phyloP scores from a whole-genome alignment of 2,113 vertebrate genomes.

The Dipodomys spectabilis region DNA sequence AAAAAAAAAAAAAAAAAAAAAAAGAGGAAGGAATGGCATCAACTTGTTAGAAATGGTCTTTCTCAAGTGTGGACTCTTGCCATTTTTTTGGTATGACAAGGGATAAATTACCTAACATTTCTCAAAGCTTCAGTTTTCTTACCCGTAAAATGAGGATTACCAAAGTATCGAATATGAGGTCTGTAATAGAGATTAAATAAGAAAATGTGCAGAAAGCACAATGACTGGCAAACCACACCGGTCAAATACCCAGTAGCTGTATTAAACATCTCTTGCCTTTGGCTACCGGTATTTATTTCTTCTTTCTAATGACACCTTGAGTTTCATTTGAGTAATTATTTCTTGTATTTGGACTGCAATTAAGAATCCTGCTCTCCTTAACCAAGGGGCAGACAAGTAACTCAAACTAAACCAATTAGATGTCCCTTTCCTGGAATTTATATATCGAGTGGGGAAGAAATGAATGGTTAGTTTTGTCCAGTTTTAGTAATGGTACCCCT shows the following conservation, averaged over 20 bases:
- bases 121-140: background rate
- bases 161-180: background rate
- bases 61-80: background rate
- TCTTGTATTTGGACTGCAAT: background rate
- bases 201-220: background rate
- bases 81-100: background rate
- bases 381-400: background rate
- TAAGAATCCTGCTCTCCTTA: background rate
- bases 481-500: background rate
- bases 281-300: background rate
- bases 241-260: background rate
- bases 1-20: too few species aligned
- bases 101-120: background rate
- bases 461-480: background rate
- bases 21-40: background rate
- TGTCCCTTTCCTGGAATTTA: background rate
- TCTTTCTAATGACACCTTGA: background rate
- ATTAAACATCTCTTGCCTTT: background rate
- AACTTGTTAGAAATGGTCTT: background rate
- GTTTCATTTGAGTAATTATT: background rate
- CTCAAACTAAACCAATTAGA: background rate
- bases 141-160: background rate
- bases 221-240: background rate
- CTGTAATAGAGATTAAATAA: background rate
- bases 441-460: background rate